These are phyloP conservation scores for Tiliqua scincoides DNA, from an alignment of 2,113 vertebrate species.

Conservation along the genomic window DNA sequence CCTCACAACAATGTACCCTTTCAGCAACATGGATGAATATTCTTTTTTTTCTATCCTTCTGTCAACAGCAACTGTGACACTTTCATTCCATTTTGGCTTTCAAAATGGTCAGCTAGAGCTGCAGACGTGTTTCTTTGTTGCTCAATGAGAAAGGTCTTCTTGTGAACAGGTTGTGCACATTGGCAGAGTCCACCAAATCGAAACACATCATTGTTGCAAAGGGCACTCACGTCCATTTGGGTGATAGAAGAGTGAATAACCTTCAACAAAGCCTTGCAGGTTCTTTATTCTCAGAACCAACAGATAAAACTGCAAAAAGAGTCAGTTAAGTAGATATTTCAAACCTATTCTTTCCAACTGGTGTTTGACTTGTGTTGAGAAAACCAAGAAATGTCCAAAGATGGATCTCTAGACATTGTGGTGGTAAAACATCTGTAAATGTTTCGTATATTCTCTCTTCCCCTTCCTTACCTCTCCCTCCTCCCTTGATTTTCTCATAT, in stretches of 20 bases:
- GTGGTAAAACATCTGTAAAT: not conserved
- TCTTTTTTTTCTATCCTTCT: conserved; percentile 7
- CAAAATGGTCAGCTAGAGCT: conserved; percentile 24
- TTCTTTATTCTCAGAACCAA: not conserved
- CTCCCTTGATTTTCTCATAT: not conserved
- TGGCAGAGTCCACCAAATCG: not conserved
- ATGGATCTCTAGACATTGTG: no score
- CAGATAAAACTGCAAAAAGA: not conserved
- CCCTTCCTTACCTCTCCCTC: not conserved
- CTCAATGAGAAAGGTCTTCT: conserved; percentile 4
- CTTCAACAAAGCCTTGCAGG: not conserved
- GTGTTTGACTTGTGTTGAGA: not conserved
- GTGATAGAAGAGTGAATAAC: not conserved
- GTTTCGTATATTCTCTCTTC: not conserved
- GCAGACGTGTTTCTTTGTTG: not conserved
- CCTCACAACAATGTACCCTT: conserved; percentile 21
- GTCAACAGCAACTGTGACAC: conserved; percentile 22
- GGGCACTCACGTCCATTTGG: not conserved
- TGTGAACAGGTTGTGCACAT: conserved; percentile 24
- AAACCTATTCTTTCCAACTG: not conserved
- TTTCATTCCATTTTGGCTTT: conserved; percentile 15
- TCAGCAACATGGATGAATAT: conserved; percentile 52
- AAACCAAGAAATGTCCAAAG: not conserved
- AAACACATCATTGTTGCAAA: not conserved
- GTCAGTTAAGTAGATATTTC: not conserved